Evolutionary conservation across 2,113 vertebrate genomes (phyloP).

Genomic region (Leucoraja erinaceus): DNA sequence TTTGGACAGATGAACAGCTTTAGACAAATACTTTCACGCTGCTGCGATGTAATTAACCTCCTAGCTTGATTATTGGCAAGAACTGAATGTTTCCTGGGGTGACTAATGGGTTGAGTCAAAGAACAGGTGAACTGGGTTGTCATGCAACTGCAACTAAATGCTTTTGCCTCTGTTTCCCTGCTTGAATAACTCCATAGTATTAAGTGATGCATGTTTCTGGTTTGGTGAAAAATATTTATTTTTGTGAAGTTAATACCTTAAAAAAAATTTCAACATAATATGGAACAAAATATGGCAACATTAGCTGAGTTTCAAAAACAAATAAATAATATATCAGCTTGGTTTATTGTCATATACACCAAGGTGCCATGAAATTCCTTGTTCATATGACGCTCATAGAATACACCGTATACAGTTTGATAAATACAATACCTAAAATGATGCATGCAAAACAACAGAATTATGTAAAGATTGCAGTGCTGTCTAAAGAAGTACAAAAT

Average conservation of each 20-base stretch:
- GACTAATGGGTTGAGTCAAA: background rate
- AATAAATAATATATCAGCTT: no score
- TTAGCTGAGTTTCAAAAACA: no score
- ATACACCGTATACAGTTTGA: no score
- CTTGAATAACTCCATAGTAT: background rate
- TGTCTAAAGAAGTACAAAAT: no score
- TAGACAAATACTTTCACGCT: background rate
- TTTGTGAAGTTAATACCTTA: background rate
- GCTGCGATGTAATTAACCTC: slow-evolving; percentile 30
- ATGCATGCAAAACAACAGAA: no score
- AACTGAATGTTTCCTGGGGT: background rate
- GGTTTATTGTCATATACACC: no score
- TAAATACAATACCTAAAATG: no score
- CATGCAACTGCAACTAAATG: background rate
- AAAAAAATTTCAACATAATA: background rate
- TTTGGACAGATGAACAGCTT: background rate
- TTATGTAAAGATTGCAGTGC: no score
- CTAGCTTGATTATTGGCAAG: slow-evolving; percentile 29
- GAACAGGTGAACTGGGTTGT: background rate
- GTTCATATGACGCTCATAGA: no score
- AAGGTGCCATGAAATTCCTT: no score
- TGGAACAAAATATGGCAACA: background rate
- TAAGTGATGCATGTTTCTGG: background rate
- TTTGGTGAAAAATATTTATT: background rate
- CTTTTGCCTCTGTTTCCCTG: background rate